phyloP scores from a whole-genome alignment of 1,140 invertebrate species.

The Drosophila rufa region DNA sequence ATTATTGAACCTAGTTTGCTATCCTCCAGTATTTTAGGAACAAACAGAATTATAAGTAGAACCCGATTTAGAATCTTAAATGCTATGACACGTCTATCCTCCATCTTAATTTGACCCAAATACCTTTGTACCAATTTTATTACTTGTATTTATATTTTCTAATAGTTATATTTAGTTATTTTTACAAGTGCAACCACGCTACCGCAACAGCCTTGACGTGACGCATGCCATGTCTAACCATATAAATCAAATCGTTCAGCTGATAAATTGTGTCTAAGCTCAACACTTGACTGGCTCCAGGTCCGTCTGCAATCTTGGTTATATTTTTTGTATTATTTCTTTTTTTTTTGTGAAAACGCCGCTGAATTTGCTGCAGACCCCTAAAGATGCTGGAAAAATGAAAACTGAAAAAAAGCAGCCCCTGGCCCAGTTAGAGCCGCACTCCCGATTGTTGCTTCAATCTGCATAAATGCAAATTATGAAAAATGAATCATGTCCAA shows the following conservation, averaged over 20 bases:
- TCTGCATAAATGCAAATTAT: constrained; percentile 69
- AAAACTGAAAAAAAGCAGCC: constrained; percentile 28
- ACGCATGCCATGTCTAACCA: constrained; percentile 77
- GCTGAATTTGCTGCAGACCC: background rate
- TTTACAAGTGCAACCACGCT: constrained; percentile 10
- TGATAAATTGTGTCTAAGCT: constrained; percentile 78
- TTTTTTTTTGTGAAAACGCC: constrained; percentile 38
- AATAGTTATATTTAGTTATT: background rate
- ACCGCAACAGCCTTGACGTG: constrained; percentile 54
- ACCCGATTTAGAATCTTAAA: too few species aligned
- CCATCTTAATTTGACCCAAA: background rate
- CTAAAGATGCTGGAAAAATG: constrained; percentile 5
- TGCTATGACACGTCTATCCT: background rate
- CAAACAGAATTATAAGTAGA: too few species aligned
- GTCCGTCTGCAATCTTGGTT: constrained; percentile 27
- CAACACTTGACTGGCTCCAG: constrained; percentile 75
- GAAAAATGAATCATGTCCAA: constrained; percentile 54
- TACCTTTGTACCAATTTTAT: background rate
- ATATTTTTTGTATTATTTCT: background rate
- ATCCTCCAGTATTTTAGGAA: too few species aligned
- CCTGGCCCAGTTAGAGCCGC: constrained; percentile 29
- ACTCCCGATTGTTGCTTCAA: constrained; percentile 46
- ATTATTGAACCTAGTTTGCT: too few species aligned
- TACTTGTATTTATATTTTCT: background rate
- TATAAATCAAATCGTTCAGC: constrained; percentile 81